phyloP scores from a whole-genome alignment of 30 jellyfish, hydroid and myxozoan genomes.

The Hydractinia echinata region DNA sequence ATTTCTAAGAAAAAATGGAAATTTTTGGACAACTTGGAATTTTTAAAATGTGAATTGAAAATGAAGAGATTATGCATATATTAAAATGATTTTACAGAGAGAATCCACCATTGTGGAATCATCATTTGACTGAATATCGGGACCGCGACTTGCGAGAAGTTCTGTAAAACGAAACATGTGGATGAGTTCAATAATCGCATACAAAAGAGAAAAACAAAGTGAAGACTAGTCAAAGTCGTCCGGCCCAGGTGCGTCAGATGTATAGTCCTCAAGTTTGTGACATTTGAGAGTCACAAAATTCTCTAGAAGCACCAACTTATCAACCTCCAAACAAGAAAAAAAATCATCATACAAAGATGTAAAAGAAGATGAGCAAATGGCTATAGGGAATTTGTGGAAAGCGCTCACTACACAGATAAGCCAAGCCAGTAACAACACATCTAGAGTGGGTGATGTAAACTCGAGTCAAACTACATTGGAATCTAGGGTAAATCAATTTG shows the following conservation, averaged over 20 bases:
- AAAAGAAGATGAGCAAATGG: not conserved
- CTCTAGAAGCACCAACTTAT: not conserved
- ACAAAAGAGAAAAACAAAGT: not conserved
- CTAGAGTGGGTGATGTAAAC: not conserved
- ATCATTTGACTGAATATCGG: not conserved
- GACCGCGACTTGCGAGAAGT: not conserved
- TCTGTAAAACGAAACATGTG: not conserved
- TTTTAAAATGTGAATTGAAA: not conserved
- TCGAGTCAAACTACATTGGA: not conserved
- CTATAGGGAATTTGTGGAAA: not conserved
- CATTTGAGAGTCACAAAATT: not conserved
- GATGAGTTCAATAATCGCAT: not conserved
- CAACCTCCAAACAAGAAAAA: conserved; percentile 1
- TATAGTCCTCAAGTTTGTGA: not conserved
- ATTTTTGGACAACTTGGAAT: not conserved
- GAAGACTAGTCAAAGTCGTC: conserved; percentile 9
- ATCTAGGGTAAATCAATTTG: not conserved
- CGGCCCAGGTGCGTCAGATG: not conserved
- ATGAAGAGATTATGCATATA: not conserved
- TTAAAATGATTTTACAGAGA: not conserved
- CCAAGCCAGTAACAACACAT: not conserved
- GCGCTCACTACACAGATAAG: not conserved
- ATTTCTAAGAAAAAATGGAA: not conserved
- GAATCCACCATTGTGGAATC: conserved; percentile 22
- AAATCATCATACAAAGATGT: not conserved